These are phyloP conservation scores for Lasioglossum zephyrum DNA, from an alignment of 2,888 invertebrate species.

Conservation along the genomic window DNA sequence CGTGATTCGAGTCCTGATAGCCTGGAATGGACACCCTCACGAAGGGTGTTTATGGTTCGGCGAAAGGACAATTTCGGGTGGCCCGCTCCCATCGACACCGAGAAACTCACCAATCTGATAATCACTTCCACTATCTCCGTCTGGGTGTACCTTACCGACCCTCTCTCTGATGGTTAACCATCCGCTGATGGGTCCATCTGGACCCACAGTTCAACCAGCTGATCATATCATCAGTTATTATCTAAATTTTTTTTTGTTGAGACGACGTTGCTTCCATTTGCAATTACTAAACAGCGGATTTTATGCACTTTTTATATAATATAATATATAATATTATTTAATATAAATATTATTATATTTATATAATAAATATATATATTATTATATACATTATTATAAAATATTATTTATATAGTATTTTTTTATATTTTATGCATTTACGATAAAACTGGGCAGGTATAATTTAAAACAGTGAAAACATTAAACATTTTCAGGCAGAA, in stretches of 20 bases:
- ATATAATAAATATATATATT: too few species aligned
- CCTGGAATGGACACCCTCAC: conserved; percentile 2
- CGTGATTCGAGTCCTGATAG: background rate
- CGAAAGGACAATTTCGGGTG: conserved; percentile 6
- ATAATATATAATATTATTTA: too few species aligned
- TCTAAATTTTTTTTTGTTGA: background rate
- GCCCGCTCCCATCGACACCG: background rate
- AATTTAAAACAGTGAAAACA: too few species aligned
- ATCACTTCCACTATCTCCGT: background rate
- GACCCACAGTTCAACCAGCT: background rate
- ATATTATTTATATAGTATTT: too few species aligned
- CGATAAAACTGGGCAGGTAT: too few species aligned
- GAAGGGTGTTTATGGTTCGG: background rate
- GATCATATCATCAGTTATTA: background rate
- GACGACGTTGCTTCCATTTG: too few species aligned
- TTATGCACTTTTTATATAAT: too few species aligned
- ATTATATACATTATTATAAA: too few species aligned
- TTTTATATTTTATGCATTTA: too few species aligned
- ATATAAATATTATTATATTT: too few species aligned
- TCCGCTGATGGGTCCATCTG: background rate
- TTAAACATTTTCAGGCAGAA: too few species aligned
- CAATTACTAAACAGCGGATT: too few species aligned
- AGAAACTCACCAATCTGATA: background rate
- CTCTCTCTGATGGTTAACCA: background rate
- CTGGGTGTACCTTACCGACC: background rate